Evolutionary conservation across 2,888 invertebrate genomes (phyloP).

Genomic region (Eupithecia insigniata): DNA sequence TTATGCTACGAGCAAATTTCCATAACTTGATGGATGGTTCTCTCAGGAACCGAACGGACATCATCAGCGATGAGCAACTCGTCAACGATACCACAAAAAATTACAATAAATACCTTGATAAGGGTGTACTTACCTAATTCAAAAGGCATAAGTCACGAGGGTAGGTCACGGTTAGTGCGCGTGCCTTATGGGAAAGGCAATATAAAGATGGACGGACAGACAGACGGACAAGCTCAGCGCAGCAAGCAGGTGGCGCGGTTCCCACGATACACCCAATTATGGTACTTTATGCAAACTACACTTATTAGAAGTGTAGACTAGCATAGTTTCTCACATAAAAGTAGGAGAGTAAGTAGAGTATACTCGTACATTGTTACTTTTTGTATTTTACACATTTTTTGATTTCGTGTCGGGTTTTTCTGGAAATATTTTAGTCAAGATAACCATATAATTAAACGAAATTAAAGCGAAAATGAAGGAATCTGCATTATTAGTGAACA

Average conservation of each 20-base stretch:
- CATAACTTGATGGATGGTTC: not conserved
- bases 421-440: not conserved
- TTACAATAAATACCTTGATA: not conserved
- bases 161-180: slow-evolving; percentile 57
- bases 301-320: not conserved
- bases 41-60: not conserved
- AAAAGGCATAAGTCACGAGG: slow-evolving; percentile 37
- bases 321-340: slow-evolving; percentile 3
- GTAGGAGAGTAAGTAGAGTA: no score
- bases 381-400: not conserved
- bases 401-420: no score
- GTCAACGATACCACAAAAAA: not conserved
- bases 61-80: not conserved
- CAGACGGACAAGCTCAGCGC: not conserved
- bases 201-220: slow-evolving; percentile 46
- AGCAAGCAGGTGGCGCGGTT: slow-evolving; percentile 60
- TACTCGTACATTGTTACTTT: no score
- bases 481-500: no score
- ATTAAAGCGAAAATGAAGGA: no score
- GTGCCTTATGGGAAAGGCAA: slow-evolving; percentile 69
- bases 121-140: not conserved
- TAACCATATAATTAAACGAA: not conserved
- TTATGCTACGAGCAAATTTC: not conserved
- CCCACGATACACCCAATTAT: slow-evolving; percentile 70
- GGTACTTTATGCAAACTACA: slow-evolving; percentile 22